These are phyloP conservation scores for Melanerpes formicivorus DNA, from an alignment of 2,113 vertebrate species.

Conservation along the genomic window DNA sequence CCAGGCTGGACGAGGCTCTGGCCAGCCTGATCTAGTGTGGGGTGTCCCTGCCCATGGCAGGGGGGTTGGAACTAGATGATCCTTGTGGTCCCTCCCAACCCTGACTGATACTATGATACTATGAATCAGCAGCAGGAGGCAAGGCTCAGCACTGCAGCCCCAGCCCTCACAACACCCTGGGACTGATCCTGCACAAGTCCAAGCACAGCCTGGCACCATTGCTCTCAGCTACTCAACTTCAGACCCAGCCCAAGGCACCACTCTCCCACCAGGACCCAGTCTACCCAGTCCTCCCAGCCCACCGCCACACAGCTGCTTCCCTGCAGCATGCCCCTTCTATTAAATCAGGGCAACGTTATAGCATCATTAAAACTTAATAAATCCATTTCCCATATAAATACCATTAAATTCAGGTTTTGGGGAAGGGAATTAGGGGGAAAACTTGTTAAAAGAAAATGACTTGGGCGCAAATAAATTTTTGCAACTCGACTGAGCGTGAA, in stretches of 20 bases:
- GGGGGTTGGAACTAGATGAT: no score
- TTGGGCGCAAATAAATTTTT: constrained; percentile 51
- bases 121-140: background rate
- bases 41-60: no score
- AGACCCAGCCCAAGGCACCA: background rate
- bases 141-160: background rate
- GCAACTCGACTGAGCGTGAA: constrained; percentile 64
- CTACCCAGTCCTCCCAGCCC: background rate
- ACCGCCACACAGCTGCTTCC: background rate
- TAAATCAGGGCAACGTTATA: constrained; percentile 3
- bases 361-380: constrained; percentile 68
- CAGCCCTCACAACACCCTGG: background rate
- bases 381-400: constrained; percentile 62
- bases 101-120: no score
- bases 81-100: no score
- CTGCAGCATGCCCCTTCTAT: constrained; percentile 1
- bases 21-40: no score
- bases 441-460: constrained; percentile 56
- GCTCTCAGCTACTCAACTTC: background rate
- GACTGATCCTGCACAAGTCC: background rate
- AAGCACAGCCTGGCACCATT: background rate
- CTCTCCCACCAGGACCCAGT: background rate
- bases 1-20: no score
- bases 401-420: constrained; percentile 40
- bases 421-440: constrained; percentile 63